Base-by-base conservation (phyloP, 2,113 vertebrate species). In the Cebus imitator region DNA sequence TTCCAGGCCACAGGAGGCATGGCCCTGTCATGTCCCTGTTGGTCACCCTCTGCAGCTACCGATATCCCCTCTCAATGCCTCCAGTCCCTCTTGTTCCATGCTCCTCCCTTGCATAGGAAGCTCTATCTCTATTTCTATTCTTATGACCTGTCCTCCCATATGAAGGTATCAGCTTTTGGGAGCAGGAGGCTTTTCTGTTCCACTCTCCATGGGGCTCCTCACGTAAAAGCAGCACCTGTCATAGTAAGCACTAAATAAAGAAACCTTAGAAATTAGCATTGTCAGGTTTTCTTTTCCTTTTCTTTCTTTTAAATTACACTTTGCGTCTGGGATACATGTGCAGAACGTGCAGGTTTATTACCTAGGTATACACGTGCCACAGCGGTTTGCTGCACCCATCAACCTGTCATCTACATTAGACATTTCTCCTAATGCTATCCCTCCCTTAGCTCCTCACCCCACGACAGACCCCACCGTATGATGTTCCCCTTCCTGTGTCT, bases 191-290 rank as follows among this genome's bases (percentile, higher is more conserved):
- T 17, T 17, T 3, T 50, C 35, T 18, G 16, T 52, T 30, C 30
- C n/a, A 6, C 23, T 23, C 52, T 64, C 23, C n/a, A 6, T 5
- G 0, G 2, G 3, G 17, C 0, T 3, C 30, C 21, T 5, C 8
- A 6, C 11, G 0, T 14, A n/a, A 45, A 32, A 50, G 58, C 32
- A 50, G 45, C 4, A 2, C 61, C 21, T 18, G n/a, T 21, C 48
- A 12, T 12, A 23, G 45, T 27, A 32, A 61, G 40, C 3, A 14
- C 64, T 32, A 43, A 72, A 50, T 45, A 78, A 23, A 58, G 2
- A 32, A 43, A 45, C 12, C 66, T 25, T 17, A 86, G 93, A 40
- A 79, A n/a, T 43, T 1, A 50, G 20, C 50, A 64, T 45, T 61
- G 52, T 70, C 85, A 90, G 61, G 21, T 61, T 79, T 90, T 61